Evolutionary conservation across 2,888 invertebrate species (phyloP).

Genomic region (Aspidiotus rigidus): DNA sequence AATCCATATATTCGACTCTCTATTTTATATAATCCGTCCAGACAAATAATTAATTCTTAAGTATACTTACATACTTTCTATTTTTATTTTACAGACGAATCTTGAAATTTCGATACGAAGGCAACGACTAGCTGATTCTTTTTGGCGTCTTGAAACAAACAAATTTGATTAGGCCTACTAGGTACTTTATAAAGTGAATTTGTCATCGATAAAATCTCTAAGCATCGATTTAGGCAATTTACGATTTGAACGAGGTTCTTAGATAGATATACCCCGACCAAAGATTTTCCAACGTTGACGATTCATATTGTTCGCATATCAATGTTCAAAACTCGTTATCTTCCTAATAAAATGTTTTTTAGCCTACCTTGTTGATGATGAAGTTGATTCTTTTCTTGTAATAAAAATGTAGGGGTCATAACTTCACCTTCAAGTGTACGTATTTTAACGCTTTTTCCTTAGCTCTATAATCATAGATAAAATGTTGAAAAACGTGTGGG

Average conservation of each 20-base stretch:
- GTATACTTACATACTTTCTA: constrained; percentile 11
- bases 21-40: too few relatives aligned
- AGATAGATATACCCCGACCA: constrained; percentile 48
- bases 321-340: constrained; percentile 37
- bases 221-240: constrained; percentile 52
- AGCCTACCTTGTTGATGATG: too few relatives aligned
- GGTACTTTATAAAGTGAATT: constrained; percentile 45
- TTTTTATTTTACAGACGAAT: constrained; percentile 44
- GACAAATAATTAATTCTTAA: too few relatives aligned
- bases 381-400: too few relatives aligned
- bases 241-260: constrained; percentile 52
- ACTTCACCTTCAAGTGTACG: too few relatives aligned
- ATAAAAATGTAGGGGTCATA: too few relatives aligned
- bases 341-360: too few relatives aligned
- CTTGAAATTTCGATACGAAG: constrained; percentile 55
- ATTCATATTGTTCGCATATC: constrained; percentile 39
- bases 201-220: constrained; percentile 49
- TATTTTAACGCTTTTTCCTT: too few relatives aligned
- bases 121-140: constrained; percentile 59
- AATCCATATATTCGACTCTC: too few relatives aligned
- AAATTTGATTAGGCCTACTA: constrained; percentile 45
- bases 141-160: constrained; percentile 45
- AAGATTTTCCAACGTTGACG: constrained; percentile 52
- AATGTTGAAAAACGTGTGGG: too few relatives aligned
- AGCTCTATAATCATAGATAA: too few relatives aligned